Percentiles rank a stretch among this genome's conserved stretches.
phyloP scores from a whole-genome alignment of 1,140 invertebrate genomes.

The Zaprionus capensis region DNA sequence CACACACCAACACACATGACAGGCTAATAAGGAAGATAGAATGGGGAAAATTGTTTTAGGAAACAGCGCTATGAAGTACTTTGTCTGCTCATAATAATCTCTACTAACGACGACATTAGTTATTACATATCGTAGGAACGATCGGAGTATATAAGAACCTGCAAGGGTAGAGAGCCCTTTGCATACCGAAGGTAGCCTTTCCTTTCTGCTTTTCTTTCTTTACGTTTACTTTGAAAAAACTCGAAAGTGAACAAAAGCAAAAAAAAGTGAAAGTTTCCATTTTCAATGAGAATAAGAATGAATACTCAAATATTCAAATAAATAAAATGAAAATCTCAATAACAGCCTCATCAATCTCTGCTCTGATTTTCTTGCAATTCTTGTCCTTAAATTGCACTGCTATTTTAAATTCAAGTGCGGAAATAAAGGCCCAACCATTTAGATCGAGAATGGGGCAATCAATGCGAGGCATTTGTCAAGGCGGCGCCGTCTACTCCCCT shows the following conservation, averaged over 20 bases:
- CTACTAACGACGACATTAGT: neutral
- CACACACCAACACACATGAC: slow-evolving; percentile 8
- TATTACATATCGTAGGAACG: neutral
- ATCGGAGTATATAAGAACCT: no score
- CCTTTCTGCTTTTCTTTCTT: neutral
- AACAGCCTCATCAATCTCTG: slow-evolving; percentile 1
- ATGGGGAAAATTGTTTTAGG: neutral
- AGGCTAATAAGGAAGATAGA: neutral
- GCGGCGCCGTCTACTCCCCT: neutral
- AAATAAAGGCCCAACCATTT: slow-evolving; percentile 29
- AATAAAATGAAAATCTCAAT: neutral
- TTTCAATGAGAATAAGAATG: neutral
- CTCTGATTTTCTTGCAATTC: neutral
- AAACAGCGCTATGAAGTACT: neutral
- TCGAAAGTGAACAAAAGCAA: neutral
- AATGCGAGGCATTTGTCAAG: slow-evolving; percentile 63
- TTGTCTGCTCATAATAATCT: neutral
- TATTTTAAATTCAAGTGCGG: slow-evolving; percentile 10
- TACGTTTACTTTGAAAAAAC: neutral
- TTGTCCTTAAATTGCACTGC: neutral
- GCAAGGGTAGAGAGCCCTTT: no score
- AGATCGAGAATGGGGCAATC: slow-evolving; percentile 45
- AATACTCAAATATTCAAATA: neutral
- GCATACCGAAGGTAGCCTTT: no score
- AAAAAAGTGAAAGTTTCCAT: neutral